Evolutionary conservation across 2,888 invertebrate species (phyloP).

Genomic region (Phlogophora meticulosa): DNA sequence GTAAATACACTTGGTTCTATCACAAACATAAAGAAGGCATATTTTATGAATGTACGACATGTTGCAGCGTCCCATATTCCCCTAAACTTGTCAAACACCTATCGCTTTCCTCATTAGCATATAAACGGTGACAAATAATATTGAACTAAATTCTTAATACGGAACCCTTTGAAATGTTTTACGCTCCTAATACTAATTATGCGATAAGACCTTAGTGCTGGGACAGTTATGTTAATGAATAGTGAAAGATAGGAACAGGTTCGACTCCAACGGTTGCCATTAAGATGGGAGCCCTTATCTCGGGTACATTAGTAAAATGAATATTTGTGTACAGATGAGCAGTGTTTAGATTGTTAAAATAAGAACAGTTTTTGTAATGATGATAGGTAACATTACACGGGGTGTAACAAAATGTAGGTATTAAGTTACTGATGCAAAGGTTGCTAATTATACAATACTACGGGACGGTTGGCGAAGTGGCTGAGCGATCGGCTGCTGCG

Average conservation of each 20-base stretch:
- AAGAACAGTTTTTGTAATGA: not conserved
- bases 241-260: conserved; percentile 59
- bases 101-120: conserved; percentile 56
- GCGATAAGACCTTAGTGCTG: conserved; percentile 65
- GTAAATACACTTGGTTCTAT: conserved; percentile 9
- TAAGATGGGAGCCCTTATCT: conserved; percentile 62
- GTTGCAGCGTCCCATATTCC: conserved; percentile 33
- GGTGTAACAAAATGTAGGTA: not conserved
- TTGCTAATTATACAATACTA: no score
- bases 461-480: no score
- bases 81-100: conserved; percentile 50
- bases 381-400: no score
- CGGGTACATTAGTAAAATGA: conserved; percentile 61
- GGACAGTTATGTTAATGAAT: conserved; percentile 71
- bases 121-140: conserved; percentile 46
- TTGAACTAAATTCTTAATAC: conserved; percentile 37
- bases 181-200: conserved; percentile 62
- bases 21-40: conserved; percentile 1
- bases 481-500: no score
- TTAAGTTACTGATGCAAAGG: no score
- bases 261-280: conserved; percentile 45
- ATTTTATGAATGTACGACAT: not conserved
- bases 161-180: conserved; percentile 45
- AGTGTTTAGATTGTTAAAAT: conserved; percentile 21
- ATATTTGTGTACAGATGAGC: conserved; percentile 38